Base-by-base conservation (phyloP, 2,888 invertebrate genomes). In the Agrochola macilenta region DNA sequence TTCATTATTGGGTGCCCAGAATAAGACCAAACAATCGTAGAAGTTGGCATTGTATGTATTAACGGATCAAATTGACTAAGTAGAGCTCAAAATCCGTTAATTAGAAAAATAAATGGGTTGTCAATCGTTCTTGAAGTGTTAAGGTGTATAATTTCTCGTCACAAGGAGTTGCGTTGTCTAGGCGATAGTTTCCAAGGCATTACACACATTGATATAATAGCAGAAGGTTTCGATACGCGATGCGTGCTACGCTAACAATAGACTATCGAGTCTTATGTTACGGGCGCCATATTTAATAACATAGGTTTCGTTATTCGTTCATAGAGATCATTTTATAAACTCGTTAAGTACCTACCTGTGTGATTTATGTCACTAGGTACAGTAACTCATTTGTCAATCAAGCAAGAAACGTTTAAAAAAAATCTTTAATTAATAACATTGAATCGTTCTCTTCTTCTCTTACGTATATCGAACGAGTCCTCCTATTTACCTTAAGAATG, bases 161-260 rank as follows among this genome's bases (percentile, higher is more conserved):
- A 35, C 0, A 4, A 20, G 23, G 46, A 26, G 11, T 11, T 14
- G 20, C 23, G 20, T 66, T 52, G 17, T 17, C 30, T 57, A 77
- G 66, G 17, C 17, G 43, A 68, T 63, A 57, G 49, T 35, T 58
- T 52, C 66, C 66, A 30, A 61, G 82, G 81, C 14, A 49, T 54
- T 17, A n/a, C 26, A 64, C 35, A 39, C 17, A 60, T 60, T 26
- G 46, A 35, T 65, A 73, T 12, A 23, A 26, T 14, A 66, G 49
- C 43, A 11, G 46, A 43, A 49, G 63, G 76, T 76, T 68, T 26
- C 52, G 78, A 78, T 61, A 83, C 23, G 20, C 65, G 64, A 14
- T 54, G 58, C 71, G 74, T 72, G 60, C 76, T 78, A 84, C 72
- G 60, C 76, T 78, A 87, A 85, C 85, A 87, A 85, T 85, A 85